Conservation (phyloP, 2,888 invertebrate genomes). For the Apeira syringaria region DNA sequence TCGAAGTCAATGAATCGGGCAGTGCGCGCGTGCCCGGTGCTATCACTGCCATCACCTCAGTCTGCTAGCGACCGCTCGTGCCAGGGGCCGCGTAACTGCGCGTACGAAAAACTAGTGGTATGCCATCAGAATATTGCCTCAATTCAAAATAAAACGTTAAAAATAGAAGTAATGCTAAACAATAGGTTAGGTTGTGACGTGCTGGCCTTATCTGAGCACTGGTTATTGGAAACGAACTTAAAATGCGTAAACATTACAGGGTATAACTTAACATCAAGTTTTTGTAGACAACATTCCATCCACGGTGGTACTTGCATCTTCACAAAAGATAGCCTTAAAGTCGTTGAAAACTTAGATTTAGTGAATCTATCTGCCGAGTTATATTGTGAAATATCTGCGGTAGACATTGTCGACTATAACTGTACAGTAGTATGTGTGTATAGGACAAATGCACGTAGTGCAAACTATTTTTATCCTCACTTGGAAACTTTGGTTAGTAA, state of each 20-base stretch:
- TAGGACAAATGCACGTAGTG: slow-evolving; percentile 7
- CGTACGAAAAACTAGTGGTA: neutral
- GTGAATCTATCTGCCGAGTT: neutral
- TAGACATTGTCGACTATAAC: slow-evolving; percentile 9
- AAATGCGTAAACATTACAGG: neutral
- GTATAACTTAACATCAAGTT: neutral
- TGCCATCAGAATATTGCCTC: neutral
- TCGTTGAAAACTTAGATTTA: neutral
- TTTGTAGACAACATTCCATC: neutral
- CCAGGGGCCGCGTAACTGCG: no score
- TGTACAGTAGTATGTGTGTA: slow-evolving; percentile 9
- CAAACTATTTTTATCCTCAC: neutral
- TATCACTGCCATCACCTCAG: neutral
- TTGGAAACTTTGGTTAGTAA: slow-evolving; percentile 14
- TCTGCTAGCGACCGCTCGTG: neutral
- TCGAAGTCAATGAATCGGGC: neutral
- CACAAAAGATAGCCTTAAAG: neutral
- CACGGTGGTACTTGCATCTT: neutral
- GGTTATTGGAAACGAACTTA: neutral
- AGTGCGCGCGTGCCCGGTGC: neutral
- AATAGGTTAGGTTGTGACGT: neutral
- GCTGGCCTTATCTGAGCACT: neutral
- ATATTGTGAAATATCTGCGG: slow-evolving; percentile 12
- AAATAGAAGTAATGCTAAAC: neutral
- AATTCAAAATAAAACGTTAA: neutral